Percentiles rank a stretch among this genome's conserved stretches.
phyloP scores from a whole-genome alignment of 2,113 vertebrate genomes.

The Ailurus styani region DNA sequence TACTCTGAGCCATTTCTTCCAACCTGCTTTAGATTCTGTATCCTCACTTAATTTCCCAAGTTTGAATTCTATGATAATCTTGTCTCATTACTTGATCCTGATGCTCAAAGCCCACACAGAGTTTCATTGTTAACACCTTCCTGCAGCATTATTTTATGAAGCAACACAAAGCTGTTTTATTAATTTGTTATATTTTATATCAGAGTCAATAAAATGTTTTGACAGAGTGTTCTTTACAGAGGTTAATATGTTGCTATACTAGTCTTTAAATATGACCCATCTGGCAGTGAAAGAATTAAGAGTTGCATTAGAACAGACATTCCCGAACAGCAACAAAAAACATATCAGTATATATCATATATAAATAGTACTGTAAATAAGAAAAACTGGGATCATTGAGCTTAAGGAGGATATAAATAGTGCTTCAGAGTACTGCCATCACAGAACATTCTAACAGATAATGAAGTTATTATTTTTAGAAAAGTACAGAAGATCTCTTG shows the following conservation, averaged over 20 bases:
- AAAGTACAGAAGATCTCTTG: background rate
- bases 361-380: slow-evolving; percentile 70
- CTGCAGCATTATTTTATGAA: background rate
- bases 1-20: background rate
- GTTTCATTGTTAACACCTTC: background rate
- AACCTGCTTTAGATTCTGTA: background rate
- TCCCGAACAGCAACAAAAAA: background rate
- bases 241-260: background rate
- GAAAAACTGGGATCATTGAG: slow-evolving; percentile 62
- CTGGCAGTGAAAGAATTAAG: background rate
- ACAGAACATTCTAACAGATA: slow-evolving; percentile 19
- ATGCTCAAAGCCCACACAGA: background rate
- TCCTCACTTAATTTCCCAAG: background rate
- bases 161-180: background rate
- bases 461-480: slow-evolving; percentile 3
- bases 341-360: slow-evolving; percentile 47
- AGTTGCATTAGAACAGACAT: background rate
- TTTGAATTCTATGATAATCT: background rate
- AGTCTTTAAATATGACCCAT: slow-evolving; percentile 29
- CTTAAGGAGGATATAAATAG: slow-evolving; percentile 51
- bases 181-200: background rate
- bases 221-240: background rate
- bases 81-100: background rate
- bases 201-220: slow-evolving; percentile 19
- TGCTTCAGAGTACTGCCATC: slow-evolving; percentile 44